phyloP scores from a whole-genome alignment of 2,113 vertebrate species.

The Catharus minimus region DNA sequence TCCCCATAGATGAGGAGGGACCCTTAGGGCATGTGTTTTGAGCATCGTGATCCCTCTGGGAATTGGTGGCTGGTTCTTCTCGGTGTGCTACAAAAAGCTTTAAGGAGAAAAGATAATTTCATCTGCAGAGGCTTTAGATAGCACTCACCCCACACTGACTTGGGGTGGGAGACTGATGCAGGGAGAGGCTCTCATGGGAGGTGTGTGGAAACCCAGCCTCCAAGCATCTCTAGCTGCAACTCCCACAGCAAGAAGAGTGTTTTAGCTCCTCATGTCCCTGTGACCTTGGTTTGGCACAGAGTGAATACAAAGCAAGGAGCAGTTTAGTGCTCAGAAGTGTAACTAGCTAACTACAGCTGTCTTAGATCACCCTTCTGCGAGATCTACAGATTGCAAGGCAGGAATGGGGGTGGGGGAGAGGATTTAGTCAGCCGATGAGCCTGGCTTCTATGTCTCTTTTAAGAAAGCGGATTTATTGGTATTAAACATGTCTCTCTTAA shows the following conservation, averaged over 20 bases:
- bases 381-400: conserved; percentile 58
- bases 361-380: conserved; percentile 17
- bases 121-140: not conserved
- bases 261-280: not conserved
- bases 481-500: conserved; percentile 68
- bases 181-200: not conserved
- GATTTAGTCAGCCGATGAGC: conserved; percentile 59
- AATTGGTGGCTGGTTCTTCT: not conserved
- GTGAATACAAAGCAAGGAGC: not conserved
- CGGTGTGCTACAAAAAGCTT: not conserved
- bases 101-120: not conserved
- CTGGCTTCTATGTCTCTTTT: conserved; percentile 48
- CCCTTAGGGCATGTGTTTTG: not conserved
- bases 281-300: conserved; percentile 20
- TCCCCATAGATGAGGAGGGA: not conserved
- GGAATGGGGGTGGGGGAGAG: conserved; percentile 32
- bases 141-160: not conserved
- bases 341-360: conserved; percentile 25
- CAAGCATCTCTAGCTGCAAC: not conserved
- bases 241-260: not conserved
- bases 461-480: conserved; percentile 67
- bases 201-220: not conserved
- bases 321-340: not conserved
- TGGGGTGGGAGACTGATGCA: not conserved
- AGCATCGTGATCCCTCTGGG: not conserved